Base-by-base conservation (phyloP, 2,888 invertebrate species). In the Spicauda simplicius region DNA sequence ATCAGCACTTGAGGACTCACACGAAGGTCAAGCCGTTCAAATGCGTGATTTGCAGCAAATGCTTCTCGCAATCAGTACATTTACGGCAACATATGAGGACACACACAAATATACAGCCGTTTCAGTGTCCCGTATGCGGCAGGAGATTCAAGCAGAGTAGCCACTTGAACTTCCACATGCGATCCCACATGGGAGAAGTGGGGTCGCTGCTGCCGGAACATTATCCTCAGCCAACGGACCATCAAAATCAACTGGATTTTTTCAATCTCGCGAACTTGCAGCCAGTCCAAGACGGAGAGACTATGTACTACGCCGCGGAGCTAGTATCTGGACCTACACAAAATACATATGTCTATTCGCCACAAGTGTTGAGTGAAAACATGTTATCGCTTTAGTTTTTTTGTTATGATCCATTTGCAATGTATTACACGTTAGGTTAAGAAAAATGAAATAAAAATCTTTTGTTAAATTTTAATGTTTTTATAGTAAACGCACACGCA, bases 41-140 rank as follows among this genome's bases (percentile, higher is more conserved):
- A 68, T 93, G 93, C 72, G 87, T 93, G 0, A 85, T 93, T 68
- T 93, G 93, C 70, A 82, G 80, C 69, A 92, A 91, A 70, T 85
- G 88, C 57, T 93, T 93, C 73, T 92, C 93, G 0, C 93, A 93
- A 68, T 92, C 93, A 0, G 92, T 93, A 1, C 93, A 93, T 69
- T 79, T 93, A 45, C 80, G 88, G 1, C 93, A 93, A 73, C 93
- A 93, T 74, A 93, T 93, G 93, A 80, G 93, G 0, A 92, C 92
- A 0, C 93, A 93, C 71, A 93, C 93, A 0, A 93, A 92, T 72
- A 91, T 93, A 57, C 93, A 93, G 71, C 93, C 93, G 0, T 93
- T 93, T 71, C 87, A 86, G 72, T 93, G 93, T 71, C 79, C 84
- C 0, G 76, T 88, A 0, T 93, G 93, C 65, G 83, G 85, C 1